Conservation (phyloP, 2,888 invertebrate species). For the Aethes cnicana region DNA sequence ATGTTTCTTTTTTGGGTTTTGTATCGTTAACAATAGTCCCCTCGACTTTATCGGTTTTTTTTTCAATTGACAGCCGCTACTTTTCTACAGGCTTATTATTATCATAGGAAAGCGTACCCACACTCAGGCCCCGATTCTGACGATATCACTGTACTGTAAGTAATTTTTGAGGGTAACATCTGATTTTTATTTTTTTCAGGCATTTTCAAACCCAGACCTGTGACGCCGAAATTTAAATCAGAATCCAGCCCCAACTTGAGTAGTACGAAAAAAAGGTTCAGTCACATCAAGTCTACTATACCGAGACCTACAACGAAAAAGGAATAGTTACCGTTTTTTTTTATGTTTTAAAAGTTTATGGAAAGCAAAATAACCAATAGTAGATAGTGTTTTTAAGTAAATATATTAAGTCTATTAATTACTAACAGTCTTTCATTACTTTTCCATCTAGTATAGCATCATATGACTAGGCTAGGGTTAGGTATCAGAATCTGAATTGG, state of each 20-base stretch:
- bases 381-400: slow-evolving; percentile 12
- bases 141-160: neutral
- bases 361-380: slow-evolving; percentile 10
- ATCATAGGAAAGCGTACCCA: too few species aligned
- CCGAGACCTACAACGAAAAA: slow-evolving; percentile 59
- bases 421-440: slow-evolving; percentile 17
- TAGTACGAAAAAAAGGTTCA: slow-evolving; percentile 61
- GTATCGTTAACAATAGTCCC: too few species aligned
- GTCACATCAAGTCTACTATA: slow-evolving; percentile 73
- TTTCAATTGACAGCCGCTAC: too few species aligned
- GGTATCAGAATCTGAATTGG: slow-evolving; percentile 56
- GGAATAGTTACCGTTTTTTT: slow-evolving; percentile 41
- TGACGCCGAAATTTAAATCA: slow-evolving; percentile 44
- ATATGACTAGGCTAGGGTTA: slow-evolving; percentile 35
- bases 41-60: too few species aligned
- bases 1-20: too few species aligned
- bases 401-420: slow-evolving; percentile 25
- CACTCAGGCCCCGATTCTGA: too few species aligned
- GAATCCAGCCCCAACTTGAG: slow-evolving; percentile 58
- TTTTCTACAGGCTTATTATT: too few species aligned
- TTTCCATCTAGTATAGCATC: slow-evolving; percentile 10
- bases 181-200: slow-evolving; percentile 47
- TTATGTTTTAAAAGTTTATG: slow-evolving; percentile 7
- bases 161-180: too few species aligned
- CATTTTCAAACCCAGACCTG: slow-evolving; percentile 59